These are phyloP conservation scores for Etheostoma perlongum DNA, from an alignment of 2,797 vertebrate genomes.

Conservation along the genomic window DNA sequence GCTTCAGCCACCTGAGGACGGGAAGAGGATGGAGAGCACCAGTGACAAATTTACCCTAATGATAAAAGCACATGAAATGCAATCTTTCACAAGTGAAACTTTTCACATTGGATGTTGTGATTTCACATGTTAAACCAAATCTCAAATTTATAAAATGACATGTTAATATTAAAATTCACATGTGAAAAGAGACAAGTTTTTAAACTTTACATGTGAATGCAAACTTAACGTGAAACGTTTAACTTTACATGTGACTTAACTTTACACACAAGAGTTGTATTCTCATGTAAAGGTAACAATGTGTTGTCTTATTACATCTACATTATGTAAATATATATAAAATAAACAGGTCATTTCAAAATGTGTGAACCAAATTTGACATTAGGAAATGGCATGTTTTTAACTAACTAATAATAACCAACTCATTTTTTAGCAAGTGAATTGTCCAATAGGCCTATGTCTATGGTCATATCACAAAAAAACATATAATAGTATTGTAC, in stretches of 20 bases:
- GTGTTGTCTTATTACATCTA: neutral
- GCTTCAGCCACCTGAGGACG: conserved; percentile 90
- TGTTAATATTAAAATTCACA: neutral
- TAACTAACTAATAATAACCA: neutral
- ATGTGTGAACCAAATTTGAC: neutral
- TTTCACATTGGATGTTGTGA: too few relatives aligned
- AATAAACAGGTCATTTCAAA: neutral
- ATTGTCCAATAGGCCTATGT: neutral
- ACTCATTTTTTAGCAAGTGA: neutral
- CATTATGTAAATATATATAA: neutral
- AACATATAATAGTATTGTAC: neutral
- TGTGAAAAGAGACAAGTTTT: neutral
- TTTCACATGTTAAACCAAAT: neutral
- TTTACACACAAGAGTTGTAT: too few relatives aligned
- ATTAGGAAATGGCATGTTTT: neutral
- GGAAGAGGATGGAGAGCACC: neutral
- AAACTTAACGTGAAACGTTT: neutral
- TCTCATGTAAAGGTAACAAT: too few relatives aligned
- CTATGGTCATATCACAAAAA: neutral
- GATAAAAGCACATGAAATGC: neutral
- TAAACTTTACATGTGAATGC: neutral
- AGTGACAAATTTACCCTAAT: neutral
- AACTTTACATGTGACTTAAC: too few relatives aligned
- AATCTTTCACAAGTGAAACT: too few relatives aligned
- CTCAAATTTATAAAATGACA: too few relatives aligned